Conservation (phyloP, 1,140 invertebrate species). For the Pseudomyrmex gracilis region DNA sequence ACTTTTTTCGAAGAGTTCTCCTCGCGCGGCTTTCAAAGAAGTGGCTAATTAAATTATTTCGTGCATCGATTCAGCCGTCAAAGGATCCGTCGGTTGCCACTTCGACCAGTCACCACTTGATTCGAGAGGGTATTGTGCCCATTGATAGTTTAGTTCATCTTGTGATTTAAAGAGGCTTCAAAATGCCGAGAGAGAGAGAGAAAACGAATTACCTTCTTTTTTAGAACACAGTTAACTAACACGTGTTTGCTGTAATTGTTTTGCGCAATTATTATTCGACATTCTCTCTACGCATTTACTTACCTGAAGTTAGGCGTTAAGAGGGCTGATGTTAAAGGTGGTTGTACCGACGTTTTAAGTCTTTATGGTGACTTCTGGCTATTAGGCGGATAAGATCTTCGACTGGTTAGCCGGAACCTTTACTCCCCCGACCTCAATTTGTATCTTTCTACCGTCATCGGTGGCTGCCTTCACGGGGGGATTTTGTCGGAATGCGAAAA, state of each 20-base stretch:
- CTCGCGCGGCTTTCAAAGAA: slow-evolving; percentile 11
- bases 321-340: slow-evolving; percentile 6
- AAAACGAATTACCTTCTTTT: slow-evolving; percentile 51
- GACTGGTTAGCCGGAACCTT: slow-evolving; percentile 66
- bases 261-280: background rate
- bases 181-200: background rate
- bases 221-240: slow-evolving; percentile 7
- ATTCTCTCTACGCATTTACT: background rate
- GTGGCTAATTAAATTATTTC: slow-evolving; percentile 70
- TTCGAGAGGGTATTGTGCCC: slow-evolving; percentile 60
- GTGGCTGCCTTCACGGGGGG: slow-evolving; percentile 49
- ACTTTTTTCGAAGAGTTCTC: slow-evolving; percentile 7
- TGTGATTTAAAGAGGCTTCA: slow-evolving; percentile 56
- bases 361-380: slow-evolving; percentile 81
- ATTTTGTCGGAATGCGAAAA: slow-evolving; percentile 72
- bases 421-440: slow-evolving; percentile 71
- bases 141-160: slow-evolving; percentile 59
- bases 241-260: slow-evolving; percentile 40
- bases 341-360: slow-evolving; percentile 41
- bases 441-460: slow-evolving; percentile 73
- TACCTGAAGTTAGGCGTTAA: background rate
- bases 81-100: slow-evolving; percentile 33
- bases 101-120: slow-evolving; percentile 61
- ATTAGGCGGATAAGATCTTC: slow-evolving; percentile 82
- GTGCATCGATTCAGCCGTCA: slow-evolving; percentile 41